Conservation (phyloP, 2,888 invertebrate species). For the Andrena bucephala region DNA sequence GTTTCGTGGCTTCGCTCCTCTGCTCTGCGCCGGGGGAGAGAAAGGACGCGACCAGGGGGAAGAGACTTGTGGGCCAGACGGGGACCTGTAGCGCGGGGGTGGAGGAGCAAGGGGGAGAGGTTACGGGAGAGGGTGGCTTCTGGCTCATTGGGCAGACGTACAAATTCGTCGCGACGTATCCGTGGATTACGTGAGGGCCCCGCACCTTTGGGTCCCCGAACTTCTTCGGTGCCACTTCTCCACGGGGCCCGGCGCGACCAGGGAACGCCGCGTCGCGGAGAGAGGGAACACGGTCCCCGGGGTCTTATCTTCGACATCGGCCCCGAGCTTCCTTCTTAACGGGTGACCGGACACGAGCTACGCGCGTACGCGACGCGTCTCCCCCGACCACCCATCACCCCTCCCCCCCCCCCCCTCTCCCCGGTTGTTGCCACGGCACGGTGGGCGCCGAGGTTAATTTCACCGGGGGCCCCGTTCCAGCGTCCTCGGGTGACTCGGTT, state of each 20-base stretch:
- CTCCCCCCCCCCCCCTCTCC: not conserved
- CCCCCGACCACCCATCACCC: constrained; percentile 31
- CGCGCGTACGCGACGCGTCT: constrained; percentile 62
- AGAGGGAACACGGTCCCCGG: constrained; percentile 69
- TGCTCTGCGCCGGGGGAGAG: constrained; percentile 32
- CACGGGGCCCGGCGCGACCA: constrained; percentile 34
- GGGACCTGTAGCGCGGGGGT: constrained; percentile 61
- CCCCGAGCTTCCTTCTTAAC: constrained; percentile 83
- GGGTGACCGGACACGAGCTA: constrained; percentile 81
- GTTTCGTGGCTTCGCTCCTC: constrained; percentile 66
- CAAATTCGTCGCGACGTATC: constrained; percentile 84
- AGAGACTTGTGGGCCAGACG: constrained; percentile 43
- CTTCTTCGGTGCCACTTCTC: constrained; percentile 74
- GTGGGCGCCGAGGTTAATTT: not conserved
- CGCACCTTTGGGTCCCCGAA: constrained; percentile 71
- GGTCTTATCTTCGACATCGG: constrained; percentile 83
- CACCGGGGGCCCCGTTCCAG: no score
- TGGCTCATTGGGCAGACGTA: constrained; percentile 83
- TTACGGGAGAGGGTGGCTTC: constrained; percentile 77
- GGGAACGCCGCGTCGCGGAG: constrained; percentile 52
- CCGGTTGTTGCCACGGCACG: not conserved
- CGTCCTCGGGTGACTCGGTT: no score
- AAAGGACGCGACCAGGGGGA: constrained; percentile 49
- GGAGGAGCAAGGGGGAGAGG: constrained; percentile 67
- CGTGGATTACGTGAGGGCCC: constrained; percentile 77